Percentiles rank a stretch among this genome's conserved stretches.
Evolutionary conservation across 2,797 vertebrate genomes (phyloP).

Genomic region (Nyctalus aviator): DNA sequence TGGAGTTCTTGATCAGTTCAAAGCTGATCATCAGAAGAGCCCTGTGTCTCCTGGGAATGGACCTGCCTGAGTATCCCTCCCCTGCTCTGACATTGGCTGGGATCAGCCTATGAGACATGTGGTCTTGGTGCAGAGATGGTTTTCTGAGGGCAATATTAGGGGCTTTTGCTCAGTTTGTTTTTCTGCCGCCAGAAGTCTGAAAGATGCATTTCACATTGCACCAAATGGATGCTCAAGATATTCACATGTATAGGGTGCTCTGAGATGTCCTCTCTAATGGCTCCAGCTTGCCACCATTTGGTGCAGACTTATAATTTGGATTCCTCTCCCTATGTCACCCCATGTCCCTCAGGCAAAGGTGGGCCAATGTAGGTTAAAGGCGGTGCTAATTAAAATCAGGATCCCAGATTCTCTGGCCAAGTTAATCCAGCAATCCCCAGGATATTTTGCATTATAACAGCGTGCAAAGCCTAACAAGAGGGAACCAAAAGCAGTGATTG

Average conservation of each 20-base stretch:
- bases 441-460: not conserved
- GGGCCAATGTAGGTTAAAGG: not conserved
- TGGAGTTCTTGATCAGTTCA: not conserved
- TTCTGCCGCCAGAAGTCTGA: not conserved
- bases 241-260: not conserved
- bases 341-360: not conserved
- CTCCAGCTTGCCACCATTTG: not conserved
- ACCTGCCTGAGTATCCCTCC: not conserved
- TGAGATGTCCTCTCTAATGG: not conserved
- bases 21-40: not conserved
- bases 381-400: accelerated
- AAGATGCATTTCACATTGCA: not conserved
- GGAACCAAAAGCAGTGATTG: not conserved
- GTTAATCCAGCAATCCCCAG: not conserved
- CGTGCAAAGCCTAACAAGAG: not conserved
- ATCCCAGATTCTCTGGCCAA: not conserved
- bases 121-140: not conserved
- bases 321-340: not conserved
- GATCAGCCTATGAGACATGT: not conserved
- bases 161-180: not conserved
- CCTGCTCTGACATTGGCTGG: not conserved
- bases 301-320: not conserved
- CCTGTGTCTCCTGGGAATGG: not conserved
- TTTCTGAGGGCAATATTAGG: not conserved
- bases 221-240: not conserved